Conservation (phyloP, 2,888 invertebrate species). For the Barypeithes pellucidus region DNA sequence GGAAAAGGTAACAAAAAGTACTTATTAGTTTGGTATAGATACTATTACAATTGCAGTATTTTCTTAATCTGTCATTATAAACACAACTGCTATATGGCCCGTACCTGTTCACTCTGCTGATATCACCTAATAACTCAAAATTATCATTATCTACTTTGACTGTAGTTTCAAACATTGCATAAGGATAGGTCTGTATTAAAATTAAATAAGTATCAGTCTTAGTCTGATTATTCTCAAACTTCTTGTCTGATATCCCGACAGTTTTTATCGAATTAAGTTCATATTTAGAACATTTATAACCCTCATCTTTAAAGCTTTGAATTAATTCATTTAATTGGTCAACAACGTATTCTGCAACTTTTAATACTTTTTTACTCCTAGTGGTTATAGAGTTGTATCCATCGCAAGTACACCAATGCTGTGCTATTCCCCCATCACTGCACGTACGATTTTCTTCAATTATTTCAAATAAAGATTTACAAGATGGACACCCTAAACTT, state of each 20-base stretch:
- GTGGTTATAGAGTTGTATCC: conserved; percentile 72
- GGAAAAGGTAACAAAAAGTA: conserved; percentile 28
- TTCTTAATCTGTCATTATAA: conserved; percentile 70
- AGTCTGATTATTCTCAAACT: conserved; percentile 46
- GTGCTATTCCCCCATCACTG: conserved; percentile 77
- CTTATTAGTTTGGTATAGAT: conserved; percentile 18
- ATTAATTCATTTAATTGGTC: conserved; percentile 53
- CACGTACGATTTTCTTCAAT: conserved; percentile 78
- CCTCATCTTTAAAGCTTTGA: conserved; percentile 28
- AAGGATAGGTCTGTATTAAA: conserved; percentile 78
- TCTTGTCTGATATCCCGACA: conserved; percentile 56
- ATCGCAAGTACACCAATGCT: conserved; percentile 85
- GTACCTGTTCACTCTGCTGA: conserved; percentile 77
- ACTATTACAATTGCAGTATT: conserved; percentile 73
- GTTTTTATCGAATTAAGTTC: conserved; percentile 59
- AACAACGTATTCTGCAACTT: conserved; percentile 70
- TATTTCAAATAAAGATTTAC: conserved; percentile 78
- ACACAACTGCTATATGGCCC: conserved; percentile 72
- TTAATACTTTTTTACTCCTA: conserved; percentile 72
- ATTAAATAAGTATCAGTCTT: conserved; percentile 74
- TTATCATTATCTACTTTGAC: conserved; percentile 67
- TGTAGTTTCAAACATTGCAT: conserved; percentile 81
- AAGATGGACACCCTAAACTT: conserved; percentile 76
- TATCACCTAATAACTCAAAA: conserved; percentile 74
- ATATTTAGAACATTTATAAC: conserved; percentile 57